Base-by-base conservation (phyloP, 2,888 invertebrate species). In the Leptinotarsa juncta region DNA sequence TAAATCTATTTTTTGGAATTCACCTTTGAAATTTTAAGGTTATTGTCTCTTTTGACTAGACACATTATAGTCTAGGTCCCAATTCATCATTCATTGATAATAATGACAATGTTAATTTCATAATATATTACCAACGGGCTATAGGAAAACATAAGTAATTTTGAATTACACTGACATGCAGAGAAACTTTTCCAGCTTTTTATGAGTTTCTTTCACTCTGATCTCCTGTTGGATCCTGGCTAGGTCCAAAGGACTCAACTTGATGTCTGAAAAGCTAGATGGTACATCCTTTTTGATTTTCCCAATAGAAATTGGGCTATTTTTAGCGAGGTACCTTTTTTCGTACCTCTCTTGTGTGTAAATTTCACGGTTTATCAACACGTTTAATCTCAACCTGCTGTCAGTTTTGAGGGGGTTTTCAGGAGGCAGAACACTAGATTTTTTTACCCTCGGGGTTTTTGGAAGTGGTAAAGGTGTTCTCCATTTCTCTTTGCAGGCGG, bases 401-500 rank as follows among this genome's bases (percentile, higher is more conserved):
- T 69, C 48, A 3, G 69, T 60, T 49, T 49, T 69, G 23, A 55
- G 57, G 18, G 53, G 69, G 15, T 57, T 23, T 20, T 57, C 15
- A 18, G 48, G 48, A 14, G 57, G 55, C 15, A 69, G 14, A 3
- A 69, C 68, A 60, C 49, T 69, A 20, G 69, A 20, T 48, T 60
- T 57, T 23, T 69, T 69, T 20, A 69, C 48, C 16, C 23, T 69
- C n/a, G 69, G 69, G 4, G 57, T 69, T 48, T 69, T 69, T 16
- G 69, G 69, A 2, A 49, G 55, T 48, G 69, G 69, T 16, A 69
- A 14, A 15, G 69, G 69, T 4, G 26, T 69, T 48, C 20, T 57
- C 69, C 69, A 69, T 69, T 69, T 69, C 18, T 69, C 60, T 48
- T 48, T 69, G 69, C 69, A 69, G 49, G 69, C 69, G 10, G 55